Evolutionary conservation across 2,797 vertebrate genomes (phyloP), one percentile per base, ranked within the genome.

Genomic region (Podarcis lilfordi): DNA sequence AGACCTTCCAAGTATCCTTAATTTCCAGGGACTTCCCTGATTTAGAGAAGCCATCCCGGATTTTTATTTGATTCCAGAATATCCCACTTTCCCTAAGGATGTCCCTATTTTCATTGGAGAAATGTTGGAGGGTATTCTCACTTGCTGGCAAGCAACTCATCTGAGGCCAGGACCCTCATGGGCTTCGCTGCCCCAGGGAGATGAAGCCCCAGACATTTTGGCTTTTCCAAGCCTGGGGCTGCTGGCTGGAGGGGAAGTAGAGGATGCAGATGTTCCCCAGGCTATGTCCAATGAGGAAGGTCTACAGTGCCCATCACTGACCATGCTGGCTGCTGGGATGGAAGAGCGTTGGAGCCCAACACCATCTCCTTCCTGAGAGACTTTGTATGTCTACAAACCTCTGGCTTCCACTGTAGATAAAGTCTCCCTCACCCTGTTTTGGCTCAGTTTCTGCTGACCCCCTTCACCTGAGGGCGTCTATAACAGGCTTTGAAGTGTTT

Each of bases 221-320:
- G 94, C 99, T 98, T 92, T 99, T 99, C 98, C 99, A 99, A 89
- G 96, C 94, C 92, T 98, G 98, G 0, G 98, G 93, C 96, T 98
- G 98, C 88, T 97, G 98, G 89, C 11, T 50, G 50, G 98, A 98
- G 86, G 99, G 97, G 94, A 99, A 99, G 94, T 98, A 98, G 68
- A 99, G 97, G 95, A 99, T 92, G 0, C 99, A 98, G 69, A 99
- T 96, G 95, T 97, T 97, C 93, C 99, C 99, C 95, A 99, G 97
- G 94, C 99, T 99, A 96, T 99, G 99, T 0, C 97, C 99, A 1
- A 99, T 96, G 90, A 99, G 96, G 95, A 98, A 98, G 71, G 59
- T 19, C 59, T 61, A 61, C 59, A 61, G 23, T 59, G 13, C 59
- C 17, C 13, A 19, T 61, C 59, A 1, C 1, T 21, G 19, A 23